These are phyloP conservation scores for Microtus pennsylvanicus DNA, from an alignment of 2,113 vertebrate genomes.

Conservation along the genomic window DNA sequence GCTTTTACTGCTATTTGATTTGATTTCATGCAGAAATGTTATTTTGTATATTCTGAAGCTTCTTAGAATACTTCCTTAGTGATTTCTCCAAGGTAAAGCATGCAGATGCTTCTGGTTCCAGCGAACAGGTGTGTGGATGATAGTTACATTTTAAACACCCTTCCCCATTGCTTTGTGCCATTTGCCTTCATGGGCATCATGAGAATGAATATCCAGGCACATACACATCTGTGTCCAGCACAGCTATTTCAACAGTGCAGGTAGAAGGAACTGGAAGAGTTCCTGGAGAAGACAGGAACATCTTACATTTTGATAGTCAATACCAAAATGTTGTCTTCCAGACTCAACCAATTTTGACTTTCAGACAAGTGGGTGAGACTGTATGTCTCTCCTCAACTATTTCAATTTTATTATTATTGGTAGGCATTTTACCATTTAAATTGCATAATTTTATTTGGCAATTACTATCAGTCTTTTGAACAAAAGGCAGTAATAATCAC, in stretches of 20 bases:
- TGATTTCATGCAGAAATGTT: background rate
- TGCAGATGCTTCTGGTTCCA: rapidly evolving
- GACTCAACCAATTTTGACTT: background rate
- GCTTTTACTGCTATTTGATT: background rate
- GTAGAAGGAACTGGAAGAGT: background rate
- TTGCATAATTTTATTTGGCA: background rate
- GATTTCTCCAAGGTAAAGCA: background rate
- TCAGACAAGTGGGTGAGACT: background rate
- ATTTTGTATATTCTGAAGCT: background rate
- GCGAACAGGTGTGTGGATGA: background rate
- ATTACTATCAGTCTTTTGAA: background rate
- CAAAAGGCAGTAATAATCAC: background rate
- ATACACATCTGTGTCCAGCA: background rate
- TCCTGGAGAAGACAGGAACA: background rate
- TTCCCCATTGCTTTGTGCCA: background rate
- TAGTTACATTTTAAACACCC: background rate
- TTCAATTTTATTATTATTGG: too few relatives aligned
- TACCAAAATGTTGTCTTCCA: background rate
- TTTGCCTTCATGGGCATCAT: background rate
- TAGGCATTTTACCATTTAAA: background rate
- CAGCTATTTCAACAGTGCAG: background rate
- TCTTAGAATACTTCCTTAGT: background rate
- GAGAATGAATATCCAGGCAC: background rate
- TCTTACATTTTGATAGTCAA: background rate
- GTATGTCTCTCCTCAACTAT: background rate